Evolutionary conservation across 1,140 invertebrate species (phyloP).

Genomic region (Amphibalanus amphitrite): DNA sequence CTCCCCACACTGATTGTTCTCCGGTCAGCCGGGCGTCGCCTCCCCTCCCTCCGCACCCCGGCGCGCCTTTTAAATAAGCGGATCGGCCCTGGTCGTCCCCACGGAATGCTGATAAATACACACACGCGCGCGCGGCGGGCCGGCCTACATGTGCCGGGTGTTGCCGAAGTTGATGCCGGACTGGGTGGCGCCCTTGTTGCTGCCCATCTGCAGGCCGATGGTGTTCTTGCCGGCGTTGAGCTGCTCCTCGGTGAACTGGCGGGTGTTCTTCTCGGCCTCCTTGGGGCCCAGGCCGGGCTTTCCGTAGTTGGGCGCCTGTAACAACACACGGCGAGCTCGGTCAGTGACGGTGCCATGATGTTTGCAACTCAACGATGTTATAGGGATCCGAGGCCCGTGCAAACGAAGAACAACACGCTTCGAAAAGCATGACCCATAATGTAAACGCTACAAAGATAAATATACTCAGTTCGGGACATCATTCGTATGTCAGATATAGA

Average conservation of each 20-base stretch:
- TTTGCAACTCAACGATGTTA: too few relatives aligned
- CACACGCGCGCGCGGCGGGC: not conserved
- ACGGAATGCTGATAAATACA: not conserved
- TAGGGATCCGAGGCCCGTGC: too few relatives aligned
- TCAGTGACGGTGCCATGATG: too few relatives aligned
- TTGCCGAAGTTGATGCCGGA: slow-evolving; percentile 57
- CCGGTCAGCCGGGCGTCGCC: not conserved
- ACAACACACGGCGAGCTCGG: slow-evolving; percentile 14
- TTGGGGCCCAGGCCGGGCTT: slow-evolving; percentile 79
- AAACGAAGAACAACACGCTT: too few relatives aligned
- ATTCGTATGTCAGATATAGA: too few relatives aligned
- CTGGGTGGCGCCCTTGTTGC: slow-evolving; percentile 51
- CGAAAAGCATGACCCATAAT: too few relatives aligned
- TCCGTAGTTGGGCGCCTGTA: slow-evolving; percentile 64
- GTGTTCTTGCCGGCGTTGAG: slow-evolving; percentile 73
- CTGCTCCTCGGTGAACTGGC: slow-evolving; percentile 87
- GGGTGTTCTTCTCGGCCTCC: slow-evolving; percentile 84
- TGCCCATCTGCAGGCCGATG: slow-evolving; percentile 83
- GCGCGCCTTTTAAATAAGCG: not conserved
- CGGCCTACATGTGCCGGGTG: slow-evolving; percentile 70
- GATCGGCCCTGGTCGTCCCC: too few relatives aligned
- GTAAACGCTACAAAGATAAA: too few relatives aligned
- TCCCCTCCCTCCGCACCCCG: not conserved
- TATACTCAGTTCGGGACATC: too few relatives aligned
- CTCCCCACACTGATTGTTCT: not conserved